Percentiles rank a stretch among this genome's conserved stretches.
Conservation (phyloP, 2,113 vertebrate species). For the Elachura formosa region DNA sequence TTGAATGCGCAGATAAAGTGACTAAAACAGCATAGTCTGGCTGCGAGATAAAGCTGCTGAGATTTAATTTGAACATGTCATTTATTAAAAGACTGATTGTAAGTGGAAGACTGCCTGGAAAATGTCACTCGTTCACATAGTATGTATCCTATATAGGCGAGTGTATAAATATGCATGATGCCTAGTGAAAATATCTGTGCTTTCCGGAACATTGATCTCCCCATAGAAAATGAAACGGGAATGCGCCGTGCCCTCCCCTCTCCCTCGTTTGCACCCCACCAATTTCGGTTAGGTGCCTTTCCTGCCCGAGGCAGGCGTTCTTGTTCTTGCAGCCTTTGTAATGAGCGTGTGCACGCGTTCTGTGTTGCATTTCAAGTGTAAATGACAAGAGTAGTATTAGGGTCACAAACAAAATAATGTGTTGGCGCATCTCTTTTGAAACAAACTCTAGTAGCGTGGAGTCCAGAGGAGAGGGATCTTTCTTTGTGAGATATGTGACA, state of each 20-base stretch:
- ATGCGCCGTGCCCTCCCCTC: not conserved
- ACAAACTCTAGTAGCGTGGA: not conserved
- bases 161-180: not conserved
- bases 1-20: not conserved
- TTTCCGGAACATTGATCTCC: not conserved
- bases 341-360: not conserved
- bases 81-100: slow-evolving; percentile 8
- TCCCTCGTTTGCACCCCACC: not conserved
- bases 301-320: not conserved
- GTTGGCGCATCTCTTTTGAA: not conserved
- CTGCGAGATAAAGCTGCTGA: not conserved
- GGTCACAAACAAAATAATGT: not conserved
- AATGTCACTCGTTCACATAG: not conserved
- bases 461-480: not conserved
- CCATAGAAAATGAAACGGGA: not conserved
- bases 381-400: not conserved
- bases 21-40: not conserved
- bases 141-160: not conserved
- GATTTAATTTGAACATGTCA: not conserved
- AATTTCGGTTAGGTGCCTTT: not conserved
- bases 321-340: not conserved
- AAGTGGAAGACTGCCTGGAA: not conserved
- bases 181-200: not conserved
- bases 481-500: not conserved
- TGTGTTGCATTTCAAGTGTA: not conserved